Percentiles rank a stretch among this genome's conserved stretches.
These are phyloP conservation scores for Tokudaia muenninki DNA, from an alignment of 2,797 vertebrate genomes.

Conservation along the genomic window DNA sequence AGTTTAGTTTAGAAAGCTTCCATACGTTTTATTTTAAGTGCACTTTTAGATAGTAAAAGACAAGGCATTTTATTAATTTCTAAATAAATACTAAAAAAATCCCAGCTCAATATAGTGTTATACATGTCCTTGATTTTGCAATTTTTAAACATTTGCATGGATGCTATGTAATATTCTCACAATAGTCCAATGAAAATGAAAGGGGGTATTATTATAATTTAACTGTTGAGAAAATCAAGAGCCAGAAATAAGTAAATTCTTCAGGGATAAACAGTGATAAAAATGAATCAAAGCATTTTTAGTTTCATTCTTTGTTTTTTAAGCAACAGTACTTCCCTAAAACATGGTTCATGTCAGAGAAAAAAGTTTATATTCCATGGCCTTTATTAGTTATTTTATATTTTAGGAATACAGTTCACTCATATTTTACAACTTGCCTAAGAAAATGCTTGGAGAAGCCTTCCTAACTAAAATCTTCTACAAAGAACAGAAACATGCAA, in stretches of 20 bases:
- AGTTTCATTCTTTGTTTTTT: not conserved
- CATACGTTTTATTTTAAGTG: slow-evolving; percentile 31
- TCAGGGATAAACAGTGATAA: not conserved
- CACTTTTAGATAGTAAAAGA: not conserved
- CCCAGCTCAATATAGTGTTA: not conserved
- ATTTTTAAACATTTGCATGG: slow-evolving; percentile 18
- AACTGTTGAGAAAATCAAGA: slow-evolving; percentile 7
- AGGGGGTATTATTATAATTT: slow-evolving; percentile 29
- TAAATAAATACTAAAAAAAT: slow-evolving; percentile 23
- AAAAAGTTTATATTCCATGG: slow-evolving; percentile 13
- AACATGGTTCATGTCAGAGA: not conserved
- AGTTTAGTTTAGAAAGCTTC: slow-evolving; percentile 15
- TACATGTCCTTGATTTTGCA: not conserved
- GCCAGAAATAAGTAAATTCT: not conserved
- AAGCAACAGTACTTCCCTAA: not conserved
- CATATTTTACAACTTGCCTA: slow-evolving; percentile 54
- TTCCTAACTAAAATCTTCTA: slow-evolving; percentile 87
- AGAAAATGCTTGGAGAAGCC: slow-evolving; percentile 90
- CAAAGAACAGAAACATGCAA: slow-evolving; percentile 74
- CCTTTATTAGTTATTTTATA: slow-evolving; percentile 45
- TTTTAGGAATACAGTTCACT: slow-evolving; percentile 64
- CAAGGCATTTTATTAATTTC: slow-evolving; percentile 15
- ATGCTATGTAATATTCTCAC: not conserved
- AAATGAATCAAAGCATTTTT: not conserved
- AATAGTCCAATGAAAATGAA: not conserved